These are phyloP conservation scores for Pinna nobilis DNA, from an alignment of 1,140 invertebrate species.

Conservation along the genomic window DNA sequence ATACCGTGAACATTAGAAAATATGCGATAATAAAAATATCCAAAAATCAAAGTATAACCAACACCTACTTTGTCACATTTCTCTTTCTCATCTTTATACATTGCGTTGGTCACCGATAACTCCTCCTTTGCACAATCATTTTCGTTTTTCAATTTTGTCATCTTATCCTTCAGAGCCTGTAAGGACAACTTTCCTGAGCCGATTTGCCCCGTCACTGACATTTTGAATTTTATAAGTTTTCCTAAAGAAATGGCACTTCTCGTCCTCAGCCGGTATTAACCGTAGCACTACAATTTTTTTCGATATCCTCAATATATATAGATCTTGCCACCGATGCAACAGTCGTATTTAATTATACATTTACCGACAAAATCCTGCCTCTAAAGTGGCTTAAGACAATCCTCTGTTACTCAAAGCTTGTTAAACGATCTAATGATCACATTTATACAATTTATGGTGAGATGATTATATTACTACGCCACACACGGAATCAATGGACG, in stretches of 20 bases:
- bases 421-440: too few species aligned
- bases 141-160: slow-evolving; percentile 98
- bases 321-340: background rate
- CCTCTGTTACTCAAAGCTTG: too few species aligned
- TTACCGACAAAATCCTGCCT: background rate
- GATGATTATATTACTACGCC: too few species aligned
- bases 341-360: background rate
- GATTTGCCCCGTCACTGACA: slow-evolving; percentile 21
- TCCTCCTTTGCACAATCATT: slow-evolving; percentile 83
- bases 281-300: slow-evolving; percentile 4
- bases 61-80: slow-evolving; percentile 78
- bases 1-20: too few species aligned
- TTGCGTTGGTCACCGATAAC: slow-evolving; percentile 25
- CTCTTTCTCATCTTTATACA: slow-evolving; percentile 88
- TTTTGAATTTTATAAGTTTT: slow-evolving; percentile 7
- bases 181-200: too few species aligned
- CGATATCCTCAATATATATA: background rate
- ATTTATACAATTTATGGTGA: too few species aligned
- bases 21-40: too few species aligned
- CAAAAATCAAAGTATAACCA: too few species aligned
- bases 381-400: too few species aligned
- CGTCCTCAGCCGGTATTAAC: slow-evolving; percentile 1
- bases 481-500: too few species aligned
- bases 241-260: slow-evolving; percentile 3
- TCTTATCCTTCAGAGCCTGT: slow-evolving; percentile 96